phyloP scores from a whole-genome alignment of 2,888 invertebrate genomes.

The Geophilus truncorum region DNA sequence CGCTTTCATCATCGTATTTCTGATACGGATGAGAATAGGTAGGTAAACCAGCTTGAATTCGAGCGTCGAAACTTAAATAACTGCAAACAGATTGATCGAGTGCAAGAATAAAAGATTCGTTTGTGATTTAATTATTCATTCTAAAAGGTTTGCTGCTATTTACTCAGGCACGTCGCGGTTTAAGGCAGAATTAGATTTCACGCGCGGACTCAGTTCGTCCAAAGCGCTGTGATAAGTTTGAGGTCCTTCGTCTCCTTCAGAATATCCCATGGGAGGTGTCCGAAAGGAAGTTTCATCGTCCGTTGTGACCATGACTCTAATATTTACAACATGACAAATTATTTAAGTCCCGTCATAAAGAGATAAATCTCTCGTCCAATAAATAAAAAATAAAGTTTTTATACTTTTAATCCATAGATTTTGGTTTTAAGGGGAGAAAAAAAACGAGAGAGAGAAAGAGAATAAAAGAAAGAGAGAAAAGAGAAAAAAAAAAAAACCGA shows the following conservation, averaged over 20 bases:
- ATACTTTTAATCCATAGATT: too few species aligned
- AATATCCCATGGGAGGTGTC: neutral
- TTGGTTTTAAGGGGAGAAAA: too few species aligned
- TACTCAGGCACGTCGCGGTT: neutral
- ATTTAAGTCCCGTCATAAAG: neutral
- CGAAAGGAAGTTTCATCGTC: neutral
- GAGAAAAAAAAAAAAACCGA: neutral
- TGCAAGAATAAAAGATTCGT: neutral
- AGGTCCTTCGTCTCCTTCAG: neutral
- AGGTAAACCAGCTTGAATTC: neutral
- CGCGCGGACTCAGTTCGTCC: neutral
- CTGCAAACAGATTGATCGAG: neutral
- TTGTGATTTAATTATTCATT: neutral
- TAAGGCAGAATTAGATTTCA: neutral
- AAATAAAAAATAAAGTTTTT: too few species aligned
- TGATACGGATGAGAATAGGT: constrained; percentile 43
- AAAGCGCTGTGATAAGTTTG: neutral
- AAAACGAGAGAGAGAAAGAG: too few species aligned
- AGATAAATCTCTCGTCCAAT: neutral
- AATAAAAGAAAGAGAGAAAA: too few species aligned
- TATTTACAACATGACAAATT: neutral
- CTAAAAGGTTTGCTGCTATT: too few species aligned
- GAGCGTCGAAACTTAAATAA: neutral
- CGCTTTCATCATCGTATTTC: neutral
- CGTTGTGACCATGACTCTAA: neutral